Evolutionary conservation across 2,797 vertebrate species (phyloP), one percentile per base, ranked within the genome.

Genomic region (Galaxias olidus): DNA sequence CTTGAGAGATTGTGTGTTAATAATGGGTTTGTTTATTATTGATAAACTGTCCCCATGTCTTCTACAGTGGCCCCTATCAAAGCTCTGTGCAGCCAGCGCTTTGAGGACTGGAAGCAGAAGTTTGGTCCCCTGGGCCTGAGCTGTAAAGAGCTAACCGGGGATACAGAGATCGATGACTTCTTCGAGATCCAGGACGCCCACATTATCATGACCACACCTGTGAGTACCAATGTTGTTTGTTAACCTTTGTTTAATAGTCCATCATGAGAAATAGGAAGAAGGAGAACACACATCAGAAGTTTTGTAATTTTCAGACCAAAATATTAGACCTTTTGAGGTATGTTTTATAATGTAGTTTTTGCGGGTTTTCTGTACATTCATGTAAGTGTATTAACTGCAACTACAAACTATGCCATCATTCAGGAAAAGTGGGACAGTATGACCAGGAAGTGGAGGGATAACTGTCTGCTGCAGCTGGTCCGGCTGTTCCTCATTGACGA

Each of bases 341-440:
- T 47, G 11, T 47, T 47, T 30, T 30, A 30, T 30, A 14, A 46
- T 46, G 45, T 10, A 3, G 4, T 47, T 9, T 47, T 47, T 47
- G 0, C 46, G 12, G 46, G 46, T 47, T 14, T 47, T 8, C n/a
- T 12, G 14, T 11, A 47, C 46, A 12, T 47, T 30, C 6, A 30
- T 30, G 6, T 3, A 30, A 30, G 30, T 30, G 30, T n/a, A 30
- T 30, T 30, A 30, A 30, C 30, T 30, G 2, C 30, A 30, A 30
- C 30, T 30, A 30, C 30, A 30, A 30, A 30, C 30, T 30, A 30
- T 30, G 2, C 30, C 30, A 2, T 30, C 3, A 30, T 30, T 2
- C 30, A 98, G 98, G 98, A 99, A 90, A 99, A 99, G 86, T 99
- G 97, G 97, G 98, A 99, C 88, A 97, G 94, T 76, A 94, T 98